A percentile compares a stretch with the other conserved stretches of the same genome.
Evolutionary conservation across 2,888 invertebrate species (phyloP).

Genomic region (Schrankia costaestrigalis): DNA sequence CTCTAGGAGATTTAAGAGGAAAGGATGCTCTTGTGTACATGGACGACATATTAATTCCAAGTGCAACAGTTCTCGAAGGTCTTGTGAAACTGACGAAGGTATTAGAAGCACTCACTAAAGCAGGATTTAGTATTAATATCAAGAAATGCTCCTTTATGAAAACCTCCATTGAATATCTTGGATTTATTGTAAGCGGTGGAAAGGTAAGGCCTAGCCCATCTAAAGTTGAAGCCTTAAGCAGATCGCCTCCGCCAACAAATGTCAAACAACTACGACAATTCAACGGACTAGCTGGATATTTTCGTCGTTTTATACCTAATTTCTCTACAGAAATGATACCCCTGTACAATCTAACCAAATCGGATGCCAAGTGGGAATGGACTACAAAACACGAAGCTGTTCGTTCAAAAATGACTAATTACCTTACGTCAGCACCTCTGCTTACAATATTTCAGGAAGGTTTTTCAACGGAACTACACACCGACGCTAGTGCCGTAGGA

Average conservation of each 20-base stretch:
- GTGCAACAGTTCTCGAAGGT: constrained; percentile 4
- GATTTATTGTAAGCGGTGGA: constrained; percentile 17
- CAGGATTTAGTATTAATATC: constrained; percentile 25
- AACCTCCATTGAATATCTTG: constrained; percentile 17
- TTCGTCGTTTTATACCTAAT: constrained; percentile 16
- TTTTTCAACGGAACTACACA: no score
- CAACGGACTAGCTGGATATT: constrained; percentile 24
- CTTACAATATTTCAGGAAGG: no score
- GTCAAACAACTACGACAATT: constrained; percentile 25
- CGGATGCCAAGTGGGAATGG: constrained; percentile 4
- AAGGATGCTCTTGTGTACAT: constrained; percentile 17
- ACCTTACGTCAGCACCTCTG: constrained; percentile 16
- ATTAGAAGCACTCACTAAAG: constrained; percentile 3
- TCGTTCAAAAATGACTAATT: constrained; percentile 13
- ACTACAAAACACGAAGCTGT: constrained; percentile 11
- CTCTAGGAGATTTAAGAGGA: constrained; percentile 14
- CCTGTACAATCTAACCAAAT: background rate
- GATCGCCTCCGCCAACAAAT: constrained; percentile 15
- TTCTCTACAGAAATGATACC: constrained; percentile 15
- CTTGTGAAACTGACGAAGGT: constrained; percentile 9
- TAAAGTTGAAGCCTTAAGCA: constrained; percentile 21
- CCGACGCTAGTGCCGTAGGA: no score
- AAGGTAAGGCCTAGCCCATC: constrained; percentile 22
- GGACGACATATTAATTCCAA: constrained; percentile 18
- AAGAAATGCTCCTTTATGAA: constrained; percentile 26